These are phyloP conservation scores for Enteromius thamalakanensis DNA, from an alignment of 2,797 vertebrate genomes.

Conservation along the genomic window DNA sequence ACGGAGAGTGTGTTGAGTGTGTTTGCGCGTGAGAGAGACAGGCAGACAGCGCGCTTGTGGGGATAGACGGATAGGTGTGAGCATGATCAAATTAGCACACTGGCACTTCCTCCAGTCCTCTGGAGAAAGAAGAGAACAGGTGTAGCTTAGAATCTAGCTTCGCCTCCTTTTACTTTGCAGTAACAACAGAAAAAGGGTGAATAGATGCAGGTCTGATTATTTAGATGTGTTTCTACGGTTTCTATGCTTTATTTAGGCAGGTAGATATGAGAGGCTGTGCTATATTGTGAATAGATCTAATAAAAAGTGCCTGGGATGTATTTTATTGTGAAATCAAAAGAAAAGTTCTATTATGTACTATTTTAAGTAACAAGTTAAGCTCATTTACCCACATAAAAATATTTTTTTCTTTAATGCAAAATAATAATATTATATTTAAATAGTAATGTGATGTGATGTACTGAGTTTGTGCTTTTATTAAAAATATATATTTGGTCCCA, in stretches of 20 bases:
- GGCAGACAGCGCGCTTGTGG: slow-evolving; percentile 22
- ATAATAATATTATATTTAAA: neutral
- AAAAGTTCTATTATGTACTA: neutral
- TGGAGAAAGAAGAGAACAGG: slow-evolving; percentile 31
- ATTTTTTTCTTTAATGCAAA: neutral
- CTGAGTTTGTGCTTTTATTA: neutral
- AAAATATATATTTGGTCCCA: too few species aligned
- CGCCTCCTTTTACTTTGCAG: neutral
- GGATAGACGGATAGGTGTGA: slow-evolving; percentile 35
- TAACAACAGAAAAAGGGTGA: neutral
- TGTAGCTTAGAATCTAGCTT: slow-evolving; percentile 10
- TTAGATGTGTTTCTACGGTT: neutral
- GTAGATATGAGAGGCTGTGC: neutral
- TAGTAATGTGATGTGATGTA: too few species aligned
- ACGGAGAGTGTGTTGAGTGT: slow-evolving; percentile 8
- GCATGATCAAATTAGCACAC: slow-evolving; percentile 41
- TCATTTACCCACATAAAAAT: neutral
- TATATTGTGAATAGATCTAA: neutral
- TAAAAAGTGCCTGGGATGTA: neutral
- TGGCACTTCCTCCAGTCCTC: slow-evolving; percentile 30
- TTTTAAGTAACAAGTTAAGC: neutral
- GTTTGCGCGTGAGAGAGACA: slow-evolving; percentile 15
- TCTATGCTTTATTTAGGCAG: neutral
- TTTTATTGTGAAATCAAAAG: neutral
- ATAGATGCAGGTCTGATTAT: neutral